These are phyloP conservation scores for Odontamblyopus lacepedii DNA, from an alignment of 2,797 vertebrate genomes.

Conservation along the genomic window DNA sequence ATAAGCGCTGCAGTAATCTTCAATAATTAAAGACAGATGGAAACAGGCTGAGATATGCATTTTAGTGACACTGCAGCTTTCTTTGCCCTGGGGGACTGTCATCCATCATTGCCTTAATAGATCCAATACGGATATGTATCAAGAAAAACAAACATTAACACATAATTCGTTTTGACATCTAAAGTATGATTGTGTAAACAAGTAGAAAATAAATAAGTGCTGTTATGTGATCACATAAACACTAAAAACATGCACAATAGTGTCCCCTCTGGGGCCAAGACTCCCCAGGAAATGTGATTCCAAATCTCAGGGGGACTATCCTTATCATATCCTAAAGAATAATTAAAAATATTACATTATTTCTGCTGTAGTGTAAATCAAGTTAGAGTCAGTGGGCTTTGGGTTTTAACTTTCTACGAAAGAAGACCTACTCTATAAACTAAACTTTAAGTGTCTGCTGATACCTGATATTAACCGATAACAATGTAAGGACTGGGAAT, in stretches of 20 bases:
- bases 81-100: neutral
- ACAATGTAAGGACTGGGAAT: too few relatives aligned
- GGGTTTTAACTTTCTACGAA: neutral
- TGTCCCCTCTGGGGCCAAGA: too few relatives aligned
- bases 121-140: neutral
- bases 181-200: neutral
- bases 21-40: constrained; percentile 3
- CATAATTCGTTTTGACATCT: neutral
- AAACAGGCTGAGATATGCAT: neutral
- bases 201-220: neutral
- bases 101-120: neutral
- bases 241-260: too few relatives aligned
- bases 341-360: neutral
- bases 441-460: too few relatives aligned
- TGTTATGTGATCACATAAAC: neutral
- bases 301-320: too few relatives aligned
- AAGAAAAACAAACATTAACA: neutral
- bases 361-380: neutral
- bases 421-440: neutral
- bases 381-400: neutral
- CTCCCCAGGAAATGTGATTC: too few relatives aligned
- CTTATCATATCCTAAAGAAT: too few relatives aligned
- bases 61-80: constrained; percentile 1
- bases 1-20: neutral
- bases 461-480: too few relatives aligned